Evolutionary conservation across 2,888 invertebrate genomes (phyloP).

Genomic region (Ochropacha duplaris): DNA sequence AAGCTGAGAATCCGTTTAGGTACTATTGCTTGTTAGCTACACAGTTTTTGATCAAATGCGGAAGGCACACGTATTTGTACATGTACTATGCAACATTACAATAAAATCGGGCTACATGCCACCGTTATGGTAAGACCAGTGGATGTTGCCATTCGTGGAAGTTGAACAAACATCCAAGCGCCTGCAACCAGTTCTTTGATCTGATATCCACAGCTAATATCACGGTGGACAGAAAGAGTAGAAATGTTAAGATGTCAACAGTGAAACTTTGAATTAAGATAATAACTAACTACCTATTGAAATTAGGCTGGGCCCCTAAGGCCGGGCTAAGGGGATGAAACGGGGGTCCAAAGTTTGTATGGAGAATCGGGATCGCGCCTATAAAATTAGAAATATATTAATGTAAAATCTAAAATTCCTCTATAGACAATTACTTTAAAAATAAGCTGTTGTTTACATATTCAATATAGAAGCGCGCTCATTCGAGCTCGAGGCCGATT

Average conservation of each 20-base stretch:
- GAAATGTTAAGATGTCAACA: not conserved
- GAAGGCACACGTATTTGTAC: not conserved
- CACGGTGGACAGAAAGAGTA: conserved; percentile 7
- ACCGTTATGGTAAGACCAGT: conserved; percentile 21
- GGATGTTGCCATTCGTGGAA: conserved; percentile 21
- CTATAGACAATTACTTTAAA: not conserved
- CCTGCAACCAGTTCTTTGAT: conserved; percentile 26
- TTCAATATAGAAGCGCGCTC: conserved; percentile 6
- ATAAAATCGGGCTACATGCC: conserved; percentile 14
- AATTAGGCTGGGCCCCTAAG: no score
- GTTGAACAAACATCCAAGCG: not conserved
- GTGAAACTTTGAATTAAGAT: no score
- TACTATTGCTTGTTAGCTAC: no score
- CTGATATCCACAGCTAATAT: conserved; percentile 17
- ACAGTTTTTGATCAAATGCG: not conserved
- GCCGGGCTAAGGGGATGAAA: no score
- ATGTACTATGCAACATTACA: conserved; percentile 8
- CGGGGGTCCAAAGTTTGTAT: no score
- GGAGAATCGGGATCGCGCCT: no score
- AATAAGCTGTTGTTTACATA: not conserved
- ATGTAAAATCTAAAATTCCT: not conserved
- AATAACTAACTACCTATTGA: no score
- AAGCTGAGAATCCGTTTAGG: no score
- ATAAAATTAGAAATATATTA: no score
- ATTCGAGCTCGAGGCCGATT: conserved; percentile 19